Evolutionary conservation across 2,797 vertebrate species (phyloP).

Genomic region (Esox masquinongy): DNA sequence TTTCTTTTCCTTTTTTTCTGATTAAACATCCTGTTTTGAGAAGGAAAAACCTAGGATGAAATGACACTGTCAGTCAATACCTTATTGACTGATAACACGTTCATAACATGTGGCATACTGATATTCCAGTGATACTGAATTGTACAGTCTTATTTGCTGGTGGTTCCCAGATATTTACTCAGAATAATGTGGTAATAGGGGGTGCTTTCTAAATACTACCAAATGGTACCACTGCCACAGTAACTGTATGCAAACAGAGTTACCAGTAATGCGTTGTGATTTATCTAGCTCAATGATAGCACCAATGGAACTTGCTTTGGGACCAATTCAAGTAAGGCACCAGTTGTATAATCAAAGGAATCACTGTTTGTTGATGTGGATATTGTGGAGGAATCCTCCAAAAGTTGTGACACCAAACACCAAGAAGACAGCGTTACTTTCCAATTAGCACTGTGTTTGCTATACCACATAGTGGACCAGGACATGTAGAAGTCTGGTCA

Average conservation of each 20-base stretch:
- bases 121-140: background rate
- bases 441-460: background rate
- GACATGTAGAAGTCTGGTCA: background rate
- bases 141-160: background rate
- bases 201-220: background rate
- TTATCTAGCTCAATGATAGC: background rate
- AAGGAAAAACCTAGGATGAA: constrained; percentile 28
- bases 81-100: constrained; percentile 34
- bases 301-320: background rate
- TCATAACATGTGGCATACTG: background rate
- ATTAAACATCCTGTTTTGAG: constrained; percentile 52
- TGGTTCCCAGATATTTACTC: background rate
- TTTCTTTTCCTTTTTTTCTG: constrained; percentile 45
- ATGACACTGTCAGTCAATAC: constrained; percentile 23
- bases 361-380: background rate
- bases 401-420: background rate
- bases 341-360: constrained; percentile 1
- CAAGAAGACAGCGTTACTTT: background rate
- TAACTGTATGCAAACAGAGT: background rate
- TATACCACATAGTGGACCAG: background rate
- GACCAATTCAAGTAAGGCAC: background rate
- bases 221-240: background rate
- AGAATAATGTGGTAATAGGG: background rate
- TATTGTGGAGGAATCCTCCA: background rate
- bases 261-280: background rate